Conservation (phyloP, 2,113 vertebrate species). For the Capreolus pygargus region DNA sequence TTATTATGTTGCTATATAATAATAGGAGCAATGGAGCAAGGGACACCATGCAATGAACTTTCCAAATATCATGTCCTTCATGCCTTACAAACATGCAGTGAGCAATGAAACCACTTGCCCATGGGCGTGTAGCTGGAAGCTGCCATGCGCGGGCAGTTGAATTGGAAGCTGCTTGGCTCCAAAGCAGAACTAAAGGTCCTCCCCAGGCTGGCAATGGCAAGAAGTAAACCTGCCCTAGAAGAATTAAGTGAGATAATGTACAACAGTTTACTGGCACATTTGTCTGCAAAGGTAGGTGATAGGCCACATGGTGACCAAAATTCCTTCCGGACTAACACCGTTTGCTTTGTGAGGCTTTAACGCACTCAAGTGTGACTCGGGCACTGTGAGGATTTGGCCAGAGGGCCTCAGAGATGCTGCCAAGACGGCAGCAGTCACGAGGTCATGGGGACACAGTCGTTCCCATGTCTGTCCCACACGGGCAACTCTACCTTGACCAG, state of each 20-base stretch:
- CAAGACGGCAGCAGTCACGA: neutral
- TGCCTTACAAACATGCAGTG: neutral
- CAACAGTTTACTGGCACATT: neutral
- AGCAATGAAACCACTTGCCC: neutral
- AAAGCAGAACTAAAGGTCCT: neutral
- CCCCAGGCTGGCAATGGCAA: neutral
- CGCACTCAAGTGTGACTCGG: neutral
- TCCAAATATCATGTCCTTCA: neutral
- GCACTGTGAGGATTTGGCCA: neutral
- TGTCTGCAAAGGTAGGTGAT: neutral
- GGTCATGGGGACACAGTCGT: neutral
- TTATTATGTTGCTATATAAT: neutral
- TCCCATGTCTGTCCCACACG: neutral
- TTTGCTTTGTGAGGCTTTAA: neutral
- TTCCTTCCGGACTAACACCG: neutral
- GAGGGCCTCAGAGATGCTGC: neutral
- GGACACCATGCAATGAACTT: neutral
- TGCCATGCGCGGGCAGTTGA: neutral
- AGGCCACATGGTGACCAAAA: neutral
- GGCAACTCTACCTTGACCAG: neutral
- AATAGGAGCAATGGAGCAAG: neutral
- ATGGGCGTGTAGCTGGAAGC: neutral
- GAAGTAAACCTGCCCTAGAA: neutral
- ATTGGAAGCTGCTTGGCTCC: neutral
- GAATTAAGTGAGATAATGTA: neutral